Evolutionary conservation across 2,888 invertebrate species (phyloP).

Genomic region (Alsophila aescularia): DNA sequence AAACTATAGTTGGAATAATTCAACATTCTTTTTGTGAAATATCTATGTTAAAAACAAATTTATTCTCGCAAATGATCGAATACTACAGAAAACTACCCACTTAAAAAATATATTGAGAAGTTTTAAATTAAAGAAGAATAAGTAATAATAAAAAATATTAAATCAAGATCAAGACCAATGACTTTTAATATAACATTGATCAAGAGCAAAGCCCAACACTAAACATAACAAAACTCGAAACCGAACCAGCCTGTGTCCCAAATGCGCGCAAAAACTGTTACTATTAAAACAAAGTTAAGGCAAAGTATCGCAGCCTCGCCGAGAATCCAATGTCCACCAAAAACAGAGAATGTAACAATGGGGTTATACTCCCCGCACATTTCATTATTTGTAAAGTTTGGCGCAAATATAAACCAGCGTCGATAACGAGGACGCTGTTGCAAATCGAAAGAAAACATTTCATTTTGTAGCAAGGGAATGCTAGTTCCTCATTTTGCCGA

Average conservation of each 20-base stretch:
- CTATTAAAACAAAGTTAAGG: constrained; percentile 32
- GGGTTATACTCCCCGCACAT: constrained; percentile 56
- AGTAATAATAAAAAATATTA: too few relatives aligned
- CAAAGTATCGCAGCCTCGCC: constrained; percentile 40
- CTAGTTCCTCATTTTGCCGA: neutral
- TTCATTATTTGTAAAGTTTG: constrained; percentile 47
- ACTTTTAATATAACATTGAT: neutral
- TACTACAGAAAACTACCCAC: too few relatives aligned
- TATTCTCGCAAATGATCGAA: too few relatives aligned
- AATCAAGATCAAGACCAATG: neutral
- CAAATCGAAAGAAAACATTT: neutral
- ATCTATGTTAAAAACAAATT: too few relatives aligned
- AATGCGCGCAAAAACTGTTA: constrained; percentile 37
- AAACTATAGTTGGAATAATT: too few relatives aligned
- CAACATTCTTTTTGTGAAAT: too few relatives aligned
- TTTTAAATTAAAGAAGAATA: too few relatives aligned
- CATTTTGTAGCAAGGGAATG: neutral
- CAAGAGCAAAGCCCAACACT: constrained; percentile 20
- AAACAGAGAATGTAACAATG: constrained; percentile 70
- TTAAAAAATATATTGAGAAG: too few relatives aligned
- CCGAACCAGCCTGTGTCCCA: constrained; percentile 19
- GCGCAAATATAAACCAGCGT: constrained; percentile 20
- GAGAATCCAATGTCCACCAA: constrained; percentile 58
- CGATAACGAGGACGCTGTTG: neutral
- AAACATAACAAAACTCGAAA: constrained; percentile 32